Evolutionary conservation across 2,797 vertebrate genomes (phyloP).

Genomic region (Champsocephalus gunnari): DNA sequence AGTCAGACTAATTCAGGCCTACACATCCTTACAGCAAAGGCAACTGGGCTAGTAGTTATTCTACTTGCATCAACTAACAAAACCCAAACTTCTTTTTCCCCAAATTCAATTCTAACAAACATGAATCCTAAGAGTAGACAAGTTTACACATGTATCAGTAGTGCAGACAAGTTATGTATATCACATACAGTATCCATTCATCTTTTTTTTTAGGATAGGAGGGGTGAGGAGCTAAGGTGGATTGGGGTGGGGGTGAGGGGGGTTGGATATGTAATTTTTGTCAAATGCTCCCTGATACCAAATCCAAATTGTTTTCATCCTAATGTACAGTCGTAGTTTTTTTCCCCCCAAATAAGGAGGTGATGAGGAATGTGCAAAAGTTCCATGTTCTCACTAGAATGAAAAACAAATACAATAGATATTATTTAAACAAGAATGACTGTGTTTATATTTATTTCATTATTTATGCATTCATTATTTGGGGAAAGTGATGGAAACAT

Average conservation of each 20-base stretch:
- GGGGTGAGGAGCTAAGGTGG: conserved; percentile 5
- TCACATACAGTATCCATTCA: conserved; percentile 69
- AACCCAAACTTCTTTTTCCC: conserved; percentile 55
- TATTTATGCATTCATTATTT: background rate
- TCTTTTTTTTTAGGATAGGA: conserved; percentile 47
- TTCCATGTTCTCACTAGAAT: conserved; percentile 75
- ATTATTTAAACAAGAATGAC: conserved; percentile 20
- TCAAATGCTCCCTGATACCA: conserved; percentile 80
- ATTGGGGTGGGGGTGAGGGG: background rate
- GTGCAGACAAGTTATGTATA: conserved; percentile 77
- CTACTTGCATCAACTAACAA: conserved; percentile 63
- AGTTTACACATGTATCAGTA: conserved; percentile 78
- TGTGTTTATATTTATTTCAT: background rate
- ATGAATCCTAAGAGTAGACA: conserved; percentile 74
- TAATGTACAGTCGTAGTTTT: conserved; percentile 59
- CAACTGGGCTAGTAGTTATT: conserved; percentile 71
- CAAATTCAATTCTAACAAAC: conserved; percentile 71
- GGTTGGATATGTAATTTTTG: conserved; percentile 72
- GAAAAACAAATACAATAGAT: conserved; percentile 28
- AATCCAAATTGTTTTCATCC: conserved; percentile 77
- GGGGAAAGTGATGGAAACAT: background rate
- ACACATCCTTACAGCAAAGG: conserved; percentile 75
- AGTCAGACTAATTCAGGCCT: conserved; percentile 56
- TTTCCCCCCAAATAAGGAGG: conserved; percentile 56
- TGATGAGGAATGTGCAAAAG: conserved; percentile 81